phyloP scores from a whole-genome alignment of 2,888 invertebrate species.

The Tineola bisselliella region DNA sequence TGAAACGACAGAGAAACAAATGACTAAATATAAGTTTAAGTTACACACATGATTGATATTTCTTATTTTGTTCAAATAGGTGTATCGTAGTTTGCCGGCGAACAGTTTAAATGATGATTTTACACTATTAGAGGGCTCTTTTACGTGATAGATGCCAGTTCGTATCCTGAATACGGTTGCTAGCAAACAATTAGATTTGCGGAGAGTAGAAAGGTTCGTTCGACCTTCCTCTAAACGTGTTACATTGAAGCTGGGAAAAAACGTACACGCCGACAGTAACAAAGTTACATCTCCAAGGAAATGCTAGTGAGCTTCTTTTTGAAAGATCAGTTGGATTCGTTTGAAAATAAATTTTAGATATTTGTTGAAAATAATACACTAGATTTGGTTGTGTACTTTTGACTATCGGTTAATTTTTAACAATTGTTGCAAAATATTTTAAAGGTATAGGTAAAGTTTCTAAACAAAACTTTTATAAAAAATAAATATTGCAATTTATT shows the following conservation, averaged over 20 bases:
- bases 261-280: not conserved
- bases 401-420: too few relatives aligned
- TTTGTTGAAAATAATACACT: not conserved
- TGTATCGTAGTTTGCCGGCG: not conserved
- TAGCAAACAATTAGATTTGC: conserved; percentile 8
- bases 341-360: not conserved
- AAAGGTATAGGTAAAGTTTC: too few relatives aligned
- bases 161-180: conserved; percentile 1
- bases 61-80: too few relatives aligned
- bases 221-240: conserved; percentile 9
- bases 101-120: not conserved
- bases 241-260: conserved; percentile 2
- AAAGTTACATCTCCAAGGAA: not conserved
- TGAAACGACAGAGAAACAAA: too few relatives aligned
- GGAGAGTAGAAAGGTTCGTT: not conserved
- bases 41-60: too few relatives aligned
- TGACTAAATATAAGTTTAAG: too few relatives aligned
- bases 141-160: not conserved
- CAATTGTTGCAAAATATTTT: too few relatives aligned
- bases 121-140: not conserved
- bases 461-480: too few relatives aligned
- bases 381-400: too few relatives aligned
- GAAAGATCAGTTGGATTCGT: not conserved
- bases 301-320: not conserved
- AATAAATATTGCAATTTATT: too few relatives aligned